Conservation (phyloP, 2,797 vertebrate genomes). For the Alauda arvensis region DNA sequence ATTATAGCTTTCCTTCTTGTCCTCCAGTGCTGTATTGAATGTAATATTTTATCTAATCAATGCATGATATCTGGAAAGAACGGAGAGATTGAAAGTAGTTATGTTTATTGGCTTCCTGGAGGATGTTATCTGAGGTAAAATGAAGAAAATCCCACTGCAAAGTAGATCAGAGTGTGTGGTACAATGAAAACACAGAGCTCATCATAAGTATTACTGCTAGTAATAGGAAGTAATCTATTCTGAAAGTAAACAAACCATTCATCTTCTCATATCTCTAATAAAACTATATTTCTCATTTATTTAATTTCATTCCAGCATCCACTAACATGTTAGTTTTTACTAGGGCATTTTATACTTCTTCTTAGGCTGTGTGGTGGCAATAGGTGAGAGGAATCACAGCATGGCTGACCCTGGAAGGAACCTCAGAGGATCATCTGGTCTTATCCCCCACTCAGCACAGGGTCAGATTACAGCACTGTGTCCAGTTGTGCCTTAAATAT, state of each 20-base stretch:
- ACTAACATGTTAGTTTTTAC: background rate
- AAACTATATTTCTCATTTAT: background rate
- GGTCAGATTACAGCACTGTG: background rate
- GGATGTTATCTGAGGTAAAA: background rate
- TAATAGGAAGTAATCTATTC: background rate
- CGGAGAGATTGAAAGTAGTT: background rate
- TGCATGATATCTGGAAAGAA: background rate
- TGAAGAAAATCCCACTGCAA: background rate
- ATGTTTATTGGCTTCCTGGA: background rate
- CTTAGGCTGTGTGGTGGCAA: background rate
- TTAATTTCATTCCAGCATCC: background rate
- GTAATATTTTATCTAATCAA: background rate
- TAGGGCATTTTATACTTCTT: background rate
- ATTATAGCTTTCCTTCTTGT: background rate
- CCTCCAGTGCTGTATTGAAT: background rate
- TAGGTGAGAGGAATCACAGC: background rate
- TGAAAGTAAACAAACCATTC: background rate
- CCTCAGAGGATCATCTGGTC: background rate
- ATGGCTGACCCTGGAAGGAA: background rate
- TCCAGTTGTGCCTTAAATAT: background rate
- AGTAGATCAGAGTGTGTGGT: background rate
- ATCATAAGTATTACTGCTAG: background rate
- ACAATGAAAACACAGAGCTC: background rate
- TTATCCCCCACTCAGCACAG: background rate
- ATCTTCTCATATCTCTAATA: background rate